phyloP scores from a whole-genome alignment of 2,113 vertebrate genomes.

The Podiceps cristatus region DNA sequence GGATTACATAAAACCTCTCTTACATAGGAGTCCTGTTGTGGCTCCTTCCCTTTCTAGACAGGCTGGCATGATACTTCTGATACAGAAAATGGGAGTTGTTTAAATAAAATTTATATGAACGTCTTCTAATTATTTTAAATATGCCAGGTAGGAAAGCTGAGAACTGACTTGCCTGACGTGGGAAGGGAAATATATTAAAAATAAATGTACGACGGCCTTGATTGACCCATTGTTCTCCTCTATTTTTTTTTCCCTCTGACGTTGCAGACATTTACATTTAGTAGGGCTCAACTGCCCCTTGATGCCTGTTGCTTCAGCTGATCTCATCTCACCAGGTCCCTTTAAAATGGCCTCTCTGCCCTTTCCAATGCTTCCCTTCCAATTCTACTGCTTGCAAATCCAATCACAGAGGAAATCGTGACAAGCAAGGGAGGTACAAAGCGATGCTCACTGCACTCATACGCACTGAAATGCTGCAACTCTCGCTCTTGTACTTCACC shows the following conservation, averaged over 20 bases:
- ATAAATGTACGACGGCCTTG: background rate
- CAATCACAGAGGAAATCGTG: accelerated
- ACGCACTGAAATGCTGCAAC: background rate
- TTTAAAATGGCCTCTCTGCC: background rate
- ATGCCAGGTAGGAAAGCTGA: background rate
- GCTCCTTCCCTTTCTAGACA: background rate
- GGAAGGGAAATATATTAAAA: background rate
- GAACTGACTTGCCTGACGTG: background rate
- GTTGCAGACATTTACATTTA: background rate
- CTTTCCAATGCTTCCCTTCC: background rate
- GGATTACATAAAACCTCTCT: background rate
- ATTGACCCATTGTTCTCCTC: background rate
- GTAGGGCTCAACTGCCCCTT: background rate
- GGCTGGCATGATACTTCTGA: background rate
- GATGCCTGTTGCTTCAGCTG: background rate
- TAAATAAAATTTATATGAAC: background rate
- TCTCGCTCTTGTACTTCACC: background rate
- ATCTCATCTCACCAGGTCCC: background rate
- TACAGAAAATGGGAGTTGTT: background rate
- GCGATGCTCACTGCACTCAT: accelerated
- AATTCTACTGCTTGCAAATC: background rate
- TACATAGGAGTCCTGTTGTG: background rate
- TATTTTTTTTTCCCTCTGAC: too few relatives aligned
- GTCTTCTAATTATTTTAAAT: background rate
- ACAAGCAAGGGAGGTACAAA: background rate